A percentile compares a stretch with the other conserved stretches of the same genome.
phyloP scores from a whole-genome alignment of 2,888 invertebrate species.

The Archips crataeganus region DNA sequence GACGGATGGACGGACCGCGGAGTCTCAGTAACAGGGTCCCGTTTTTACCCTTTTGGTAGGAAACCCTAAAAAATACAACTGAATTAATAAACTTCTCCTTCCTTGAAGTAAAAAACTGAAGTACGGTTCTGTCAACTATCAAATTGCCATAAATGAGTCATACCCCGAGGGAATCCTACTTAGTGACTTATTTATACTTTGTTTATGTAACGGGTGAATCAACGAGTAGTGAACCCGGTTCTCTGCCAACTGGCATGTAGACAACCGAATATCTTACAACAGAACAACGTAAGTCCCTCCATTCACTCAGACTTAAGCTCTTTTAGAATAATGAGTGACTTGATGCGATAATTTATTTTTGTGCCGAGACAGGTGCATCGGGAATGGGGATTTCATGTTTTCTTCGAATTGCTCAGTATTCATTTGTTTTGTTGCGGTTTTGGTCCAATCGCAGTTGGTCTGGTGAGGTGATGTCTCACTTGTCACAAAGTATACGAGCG shows the following conservation, averaged over 20 bases:
- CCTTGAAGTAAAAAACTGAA: too few relatives aligned
- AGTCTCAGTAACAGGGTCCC: too few relatives aligned
- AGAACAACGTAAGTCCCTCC: slow-evolving; percentile 14
- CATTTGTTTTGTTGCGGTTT: slow-evolving; percentile 12
- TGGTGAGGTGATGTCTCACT: too few relatives aligned
- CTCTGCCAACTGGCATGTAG: slow-evolving; percentile 60
- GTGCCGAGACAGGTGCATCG: slow-evolving; percentile 34
- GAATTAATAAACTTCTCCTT: too few relatives aligned
- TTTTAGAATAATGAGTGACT: slow-evolving; percentile 12
- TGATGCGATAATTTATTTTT: slow-evolving; percentile 37
- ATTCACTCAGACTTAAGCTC: neutral
- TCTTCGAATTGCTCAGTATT: slow-evolving; percentile 11
- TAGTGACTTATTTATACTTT: slow-evolving; percentile 33
- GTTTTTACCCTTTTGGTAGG: too few relatives aligned
- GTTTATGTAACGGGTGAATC: slow-evolving; percentile 50
- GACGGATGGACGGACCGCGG: too few relatives aligned
- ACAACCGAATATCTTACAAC: slow-evolving; percentile 47
- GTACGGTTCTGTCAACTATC: neutral
- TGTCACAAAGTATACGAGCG: too few relatives aligned
- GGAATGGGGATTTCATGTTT: slow-evolving; percentile 4
- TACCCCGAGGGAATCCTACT: slow-evolving; percentile 36
- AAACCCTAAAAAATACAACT: too few relatives aligned
- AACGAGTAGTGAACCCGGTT: slow-evolving; percentile 55
- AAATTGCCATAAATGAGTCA: slow-evolving; percentile 22
- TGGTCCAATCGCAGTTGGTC: neutral